Evolutionary conservation across 2,888 invertebrate genomes (phyloP), one percentile per base, ranked within the genome.

Genomic region (Pachydiplax longipennis): DNA sequence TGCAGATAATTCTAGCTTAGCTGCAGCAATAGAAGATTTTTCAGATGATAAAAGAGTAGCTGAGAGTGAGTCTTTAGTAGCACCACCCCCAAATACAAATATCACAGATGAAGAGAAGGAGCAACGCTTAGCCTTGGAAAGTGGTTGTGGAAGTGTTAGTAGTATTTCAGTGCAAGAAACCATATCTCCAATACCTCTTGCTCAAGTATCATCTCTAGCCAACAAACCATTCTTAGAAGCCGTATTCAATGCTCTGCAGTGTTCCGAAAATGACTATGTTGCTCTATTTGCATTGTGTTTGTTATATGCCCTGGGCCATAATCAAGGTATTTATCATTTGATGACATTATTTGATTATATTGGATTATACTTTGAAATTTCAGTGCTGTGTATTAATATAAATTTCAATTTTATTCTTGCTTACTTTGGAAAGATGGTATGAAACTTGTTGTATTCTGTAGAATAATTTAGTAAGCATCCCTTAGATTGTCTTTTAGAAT

Each of bases 91-190:
- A 61, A 87, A 87, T 61, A n/a, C 87, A 90, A 98, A 98, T 94
- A 97, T 98, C 35, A 99, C 99, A 0, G 99, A 99, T 93, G 99
- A 99, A 93, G 98, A 99, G 93, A 99, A 99, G 93, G 97, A 98
- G 92, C 96, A 96, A 91, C 93, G 94, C 91, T 92, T 94, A 90
- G 94, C 94, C 44, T 93, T 93, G 93, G 92, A 61, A 87, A 87
- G 61, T 87, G 58, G 73, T 92, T 92, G 90, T 80, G 53, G 91
- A 53, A 35, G 87, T 83, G 44, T 91, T n/a, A 90, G 40, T 48
- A 81, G 90, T 40, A 13, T 61, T 61, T 18, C 87, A 61, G n/a
- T 37, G 31, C n/a, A 61, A 37, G 87, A 87, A 10, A 87, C 58
- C 65, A 87, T 87, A 37, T 87, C 87, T n/a, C 87, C 87, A 0